These are phyloP conservation scores for Phaetusa simplex DNA, from an alignment of 2,113 vertebrate species.

Conservation along the genomic window DNA sequence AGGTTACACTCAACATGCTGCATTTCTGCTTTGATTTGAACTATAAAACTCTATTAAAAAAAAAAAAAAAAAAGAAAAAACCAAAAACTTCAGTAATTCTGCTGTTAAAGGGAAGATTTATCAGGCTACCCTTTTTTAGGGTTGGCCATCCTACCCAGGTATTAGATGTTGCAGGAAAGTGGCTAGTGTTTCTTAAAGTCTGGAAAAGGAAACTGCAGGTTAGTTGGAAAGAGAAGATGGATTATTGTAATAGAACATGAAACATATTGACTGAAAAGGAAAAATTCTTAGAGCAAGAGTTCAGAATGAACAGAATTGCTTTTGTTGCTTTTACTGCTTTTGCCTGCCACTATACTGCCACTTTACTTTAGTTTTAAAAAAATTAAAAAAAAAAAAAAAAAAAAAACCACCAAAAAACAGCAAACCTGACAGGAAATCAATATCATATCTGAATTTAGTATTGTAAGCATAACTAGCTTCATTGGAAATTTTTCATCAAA, in stretches of 20 bases:
- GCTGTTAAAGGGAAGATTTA: background rate
- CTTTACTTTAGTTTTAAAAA: no score
- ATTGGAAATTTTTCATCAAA: background rate
- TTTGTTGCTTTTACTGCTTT: background rate
- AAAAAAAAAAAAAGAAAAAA: no score
- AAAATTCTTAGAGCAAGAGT: background rate
- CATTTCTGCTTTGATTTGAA: background rate
- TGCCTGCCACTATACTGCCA: background rate
- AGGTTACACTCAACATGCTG: background rate
- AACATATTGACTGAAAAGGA: background rate
- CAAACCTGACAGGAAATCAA: background rate
- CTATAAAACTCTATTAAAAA: background rate
- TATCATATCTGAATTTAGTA: background rate
- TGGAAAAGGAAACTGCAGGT: background rate
- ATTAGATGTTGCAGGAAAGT: background rate
- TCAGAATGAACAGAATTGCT: background rate
- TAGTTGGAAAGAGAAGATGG: background rate
- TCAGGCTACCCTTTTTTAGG: background rate
- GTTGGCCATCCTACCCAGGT: background rate
- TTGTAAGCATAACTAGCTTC: background rate
- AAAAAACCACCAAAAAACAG: background rate
- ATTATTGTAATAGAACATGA: background rate
- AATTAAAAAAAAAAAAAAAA: background rate
- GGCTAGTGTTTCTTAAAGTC: background rate
- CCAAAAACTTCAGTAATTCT: background rate